Conservation (phyloP, 2,888 invertebrate genomes). For the Flexamia atlantica region DNA sequence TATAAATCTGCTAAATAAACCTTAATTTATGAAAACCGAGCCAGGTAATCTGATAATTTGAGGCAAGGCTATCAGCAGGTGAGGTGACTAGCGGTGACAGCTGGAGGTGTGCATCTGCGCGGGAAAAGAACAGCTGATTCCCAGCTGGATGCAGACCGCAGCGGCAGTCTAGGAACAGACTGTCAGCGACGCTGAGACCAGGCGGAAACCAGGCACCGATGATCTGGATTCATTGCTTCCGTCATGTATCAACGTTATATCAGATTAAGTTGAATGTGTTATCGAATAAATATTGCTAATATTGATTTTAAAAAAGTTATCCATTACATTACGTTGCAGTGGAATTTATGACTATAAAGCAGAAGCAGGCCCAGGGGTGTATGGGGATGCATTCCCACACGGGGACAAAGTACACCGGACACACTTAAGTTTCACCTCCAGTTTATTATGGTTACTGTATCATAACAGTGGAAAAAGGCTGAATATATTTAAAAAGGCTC, state of each 20-base stretch:
- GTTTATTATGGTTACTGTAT: too few relatives aligned
- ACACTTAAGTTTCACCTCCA: too few relatives aligned
- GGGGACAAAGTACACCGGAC: too few relatives aligned
- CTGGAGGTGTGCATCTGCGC: slow-evolving; percentile 37
- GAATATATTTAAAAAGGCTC: too few relatives aligned
- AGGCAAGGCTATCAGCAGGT: background rate
- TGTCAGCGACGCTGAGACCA: background rate
- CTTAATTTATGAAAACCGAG: background rate
- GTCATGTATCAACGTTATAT: background rate
- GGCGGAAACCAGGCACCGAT: background rate
- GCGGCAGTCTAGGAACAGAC: background rate
- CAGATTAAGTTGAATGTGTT: too few relatives aligned
- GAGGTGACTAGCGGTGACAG: slow-evolving; percentile 9
- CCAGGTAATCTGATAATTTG: background rate
- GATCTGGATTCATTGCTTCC: background rate
- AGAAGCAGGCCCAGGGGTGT: too few relatives aligned
- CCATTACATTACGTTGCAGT: too few relatives aligned
- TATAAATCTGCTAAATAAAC: background rate
- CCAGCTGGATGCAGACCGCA: slow-evolving; percentile 28
- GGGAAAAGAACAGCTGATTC: slow-evolving; percentile 24
- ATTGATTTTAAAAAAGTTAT: too few relatives aligned
- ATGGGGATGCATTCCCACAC: too few relatives aligned
- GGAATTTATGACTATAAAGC: too few relatives aligned
- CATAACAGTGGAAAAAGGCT: too few relatives aligned
- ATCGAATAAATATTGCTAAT: too few relatives aligned